Conservation (phyloP, 2,888 invertebrate genomes). For the Orchestes rusci region DNA sequence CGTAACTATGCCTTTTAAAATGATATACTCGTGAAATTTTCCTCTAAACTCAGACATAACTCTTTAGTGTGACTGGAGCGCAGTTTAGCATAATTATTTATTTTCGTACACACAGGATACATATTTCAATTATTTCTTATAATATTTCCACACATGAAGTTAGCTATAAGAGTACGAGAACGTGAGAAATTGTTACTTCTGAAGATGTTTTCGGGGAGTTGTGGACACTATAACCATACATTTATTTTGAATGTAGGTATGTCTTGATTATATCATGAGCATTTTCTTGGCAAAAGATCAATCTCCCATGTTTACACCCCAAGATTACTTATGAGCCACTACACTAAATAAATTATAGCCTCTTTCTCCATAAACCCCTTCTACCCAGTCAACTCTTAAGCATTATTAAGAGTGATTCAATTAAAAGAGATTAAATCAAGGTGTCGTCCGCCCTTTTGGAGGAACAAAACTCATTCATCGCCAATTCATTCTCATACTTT, state of each 20-base stretch:
- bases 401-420: constrained; percentile 19
- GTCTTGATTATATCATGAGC: too few relatives aligned
- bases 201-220: too few relatives aligned
- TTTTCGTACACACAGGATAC: constrained; percentile 16
- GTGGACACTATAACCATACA: too few relatives aligned
- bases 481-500: constrained; percentile 10
- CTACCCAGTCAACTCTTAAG: constrained; percentile 9
- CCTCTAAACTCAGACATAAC: constrained; percentile 17
- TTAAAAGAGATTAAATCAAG: constrained; percentile 18
- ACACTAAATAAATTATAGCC: too few relatives aligned
- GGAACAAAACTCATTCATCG: constrained; percentile 13
- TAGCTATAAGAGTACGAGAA: too few relatives aligned
- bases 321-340: too few relatives aligned
- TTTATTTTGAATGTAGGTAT: too few relatives aligned
- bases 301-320: too few relatives aligned
- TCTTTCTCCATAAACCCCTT: constrained; percentile 7
- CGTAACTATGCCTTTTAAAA: constrained; percentile 22
- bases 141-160: too few relatives aligned
- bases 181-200: too few relatives aligned
- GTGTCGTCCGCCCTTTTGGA: constrained; percentile 10
- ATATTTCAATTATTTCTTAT: constrained; percentile 19
- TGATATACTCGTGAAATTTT: constrained; percentile 24
- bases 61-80: constrained; percentile 19
- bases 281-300: too few relatives aligned
- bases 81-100: constrained; percentile 22